A percentile compares a stretch with the other conserved stretches of the same genome.
phyloP scores from a whole-genome alignment of 2,113 vertebrate species.

The Panthera tigris region DNA sequence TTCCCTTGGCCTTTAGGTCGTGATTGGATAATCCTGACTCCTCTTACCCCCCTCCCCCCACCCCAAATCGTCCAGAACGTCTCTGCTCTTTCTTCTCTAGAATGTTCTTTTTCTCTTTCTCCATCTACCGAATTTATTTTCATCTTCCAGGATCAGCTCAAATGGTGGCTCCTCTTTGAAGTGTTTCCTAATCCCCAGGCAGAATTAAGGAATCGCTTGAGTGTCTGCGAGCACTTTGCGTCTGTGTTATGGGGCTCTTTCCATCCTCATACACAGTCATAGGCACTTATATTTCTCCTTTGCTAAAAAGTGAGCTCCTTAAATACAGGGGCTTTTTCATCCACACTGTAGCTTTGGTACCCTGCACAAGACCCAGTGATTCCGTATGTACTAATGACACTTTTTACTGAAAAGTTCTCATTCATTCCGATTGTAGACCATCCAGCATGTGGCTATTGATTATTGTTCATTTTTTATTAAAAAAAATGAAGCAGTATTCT shows the following conservation, averaged over 20 bases:
- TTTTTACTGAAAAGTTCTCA: background rate
- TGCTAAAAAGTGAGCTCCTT: background rate
- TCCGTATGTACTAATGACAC: background rate
- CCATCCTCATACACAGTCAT: background rate
- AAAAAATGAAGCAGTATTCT: background rate
- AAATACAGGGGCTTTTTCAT: background rate
- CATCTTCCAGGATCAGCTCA: background rate
- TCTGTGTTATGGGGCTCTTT: background rate
- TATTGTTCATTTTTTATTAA: slow-evolving; percentile 3
- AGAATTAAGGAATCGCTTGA: background rate
- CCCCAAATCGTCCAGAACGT: background rate
- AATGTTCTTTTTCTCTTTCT: background rate
- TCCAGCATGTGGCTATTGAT: background rate
- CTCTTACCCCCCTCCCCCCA: background rate
- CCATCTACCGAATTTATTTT: background rate
- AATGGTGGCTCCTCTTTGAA: background rate
- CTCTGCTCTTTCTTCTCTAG: background rate
- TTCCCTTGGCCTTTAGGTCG: background rate
- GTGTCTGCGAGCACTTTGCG: background rate
- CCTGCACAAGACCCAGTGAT: background rate
- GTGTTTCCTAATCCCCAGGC: background rate
- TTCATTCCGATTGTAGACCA: background rate
- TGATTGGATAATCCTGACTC: background rate
- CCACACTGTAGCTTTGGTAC: background rate
- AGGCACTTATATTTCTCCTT: background rate